Conservation (phyloP, 2,113 vertebrate genomes). For the Boulengeromyrus knoepffleri region DNA sequence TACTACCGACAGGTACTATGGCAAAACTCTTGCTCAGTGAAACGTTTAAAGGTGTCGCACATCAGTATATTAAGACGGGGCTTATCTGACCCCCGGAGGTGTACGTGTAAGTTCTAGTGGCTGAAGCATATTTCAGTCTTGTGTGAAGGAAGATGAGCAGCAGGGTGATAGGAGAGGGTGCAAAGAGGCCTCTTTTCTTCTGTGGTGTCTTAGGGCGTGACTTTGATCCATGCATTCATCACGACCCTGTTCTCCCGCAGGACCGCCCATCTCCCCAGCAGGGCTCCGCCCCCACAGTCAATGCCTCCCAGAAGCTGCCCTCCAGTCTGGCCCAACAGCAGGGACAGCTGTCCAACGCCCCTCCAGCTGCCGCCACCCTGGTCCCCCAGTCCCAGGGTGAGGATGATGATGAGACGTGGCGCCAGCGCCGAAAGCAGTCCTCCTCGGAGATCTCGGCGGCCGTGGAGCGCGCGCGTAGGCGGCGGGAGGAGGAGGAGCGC, state of each 20-base stretch:
- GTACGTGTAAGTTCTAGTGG: neutral
- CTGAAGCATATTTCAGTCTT: neutral
- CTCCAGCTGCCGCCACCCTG: constrained; percentile 39
- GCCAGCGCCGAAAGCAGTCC: constrained; percentile 82
- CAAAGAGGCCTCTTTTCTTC: neutral
- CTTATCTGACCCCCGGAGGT: neutral
- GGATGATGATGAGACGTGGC: constrained; percentile 87
- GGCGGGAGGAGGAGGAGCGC: constrained; percentile 81
- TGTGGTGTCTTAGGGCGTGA: neutral
- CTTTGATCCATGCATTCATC: neutral
- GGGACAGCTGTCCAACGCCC: constrained; percentile 28
- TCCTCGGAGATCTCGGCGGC: constrained; percentile 81
- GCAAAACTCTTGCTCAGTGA: neutral
- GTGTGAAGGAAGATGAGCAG: neutral
- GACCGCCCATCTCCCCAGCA: constrained; percentile 52
- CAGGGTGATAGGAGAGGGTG: neutral
- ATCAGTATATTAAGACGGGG: neutral
- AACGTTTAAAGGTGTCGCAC: neutral
- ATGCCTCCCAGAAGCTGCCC: constrained; percentile 37
- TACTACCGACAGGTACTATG: constrained; percentile 60
- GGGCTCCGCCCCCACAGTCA: neutral
- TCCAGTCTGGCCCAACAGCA: constrained; percentile 33
- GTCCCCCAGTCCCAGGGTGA: constrained; percentile 58
- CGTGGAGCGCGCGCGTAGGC: constrained; percentile 77
- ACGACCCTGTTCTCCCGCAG: constrained; percentile 24